Evolutionary conservation across 2,888 invertebrate species (phyloP).

Genomic region (Meloe dianella): DNA sequence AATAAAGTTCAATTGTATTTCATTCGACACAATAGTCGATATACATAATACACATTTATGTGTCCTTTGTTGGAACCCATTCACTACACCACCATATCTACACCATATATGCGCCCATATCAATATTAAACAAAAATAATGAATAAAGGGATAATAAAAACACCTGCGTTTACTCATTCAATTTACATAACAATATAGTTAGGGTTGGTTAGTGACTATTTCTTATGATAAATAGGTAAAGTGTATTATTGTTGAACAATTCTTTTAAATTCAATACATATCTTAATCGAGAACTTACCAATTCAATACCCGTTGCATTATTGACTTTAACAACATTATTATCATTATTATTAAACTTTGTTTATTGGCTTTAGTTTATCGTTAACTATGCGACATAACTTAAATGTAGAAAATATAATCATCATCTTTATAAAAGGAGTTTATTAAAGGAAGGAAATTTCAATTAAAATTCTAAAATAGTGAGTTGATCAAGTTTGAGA

Average conservation of each 20-base stretch:
- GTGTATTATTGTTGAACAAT: background rate
- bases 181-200: constrained; percentile 15
- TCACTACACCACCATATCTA: background rate
- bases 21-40: constrained; percentile 4
- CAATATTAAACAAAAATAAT: constrained; percentile 13
- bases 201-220: constrained; percentile 1
- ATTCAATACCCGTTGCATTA: background rate
- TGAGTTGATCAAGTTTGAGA: constrained; percentile 2
- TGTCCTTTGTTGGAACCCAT: background rate
- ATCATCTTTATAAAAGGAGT: background rate
- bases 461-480: background rate
- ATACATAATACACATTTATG: too few species aligned
- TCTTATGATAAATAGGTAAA: too few species aligned
- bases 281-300: background rate
- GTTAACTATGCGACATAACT: background rate
- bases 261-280: background rate
- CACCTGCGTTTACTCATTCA: constrained; percentile 14
- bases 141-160: constrained; percentile 3
- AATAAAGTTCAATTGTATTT: constrained; percentile 9
- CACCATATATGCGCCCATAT: background rate
- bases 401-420: background rate
- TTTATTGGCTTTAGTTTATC: background rate
- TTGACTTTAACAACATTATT: background rate
- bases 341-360: too few species aligned
- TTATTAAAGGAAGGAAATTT: too few species aligned